phyloP scores from a whole-genome alignment of 2,113 vertebrate genomes.

The Etheostoma spectabile region DNA sequence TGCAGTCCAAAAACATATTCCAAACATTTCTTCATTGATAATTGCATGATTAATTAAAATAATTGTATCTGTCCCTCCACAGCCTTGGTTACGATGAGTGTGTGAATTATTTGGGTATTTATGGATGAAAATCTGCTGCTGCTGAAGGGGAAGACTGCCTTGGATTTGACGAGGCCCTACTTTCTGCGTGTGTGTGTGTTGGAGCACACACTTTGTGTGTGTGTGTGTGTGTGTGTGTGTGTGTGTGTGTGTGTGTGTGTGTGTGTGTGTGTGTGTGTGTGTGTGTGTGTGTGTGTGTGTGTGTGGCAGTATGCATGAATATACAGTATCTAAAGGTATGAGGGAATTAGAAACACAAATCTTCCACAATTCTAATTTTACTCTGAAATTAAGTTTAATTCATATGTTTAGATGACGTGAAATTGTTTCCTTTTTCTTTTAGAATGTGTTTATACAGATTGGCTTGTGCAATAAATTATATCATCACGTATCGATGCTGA shows the following conservation, averaged over 20 bases:
- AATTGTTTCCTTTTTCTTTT: slow-evolving; percentile 62
- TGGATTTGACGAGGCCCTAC: slow-evolving; percentile 59
- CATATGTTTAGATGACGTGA: slow-evolving; percentile 61
- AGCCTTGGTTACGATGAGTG: slow-evolving; percentile 82
- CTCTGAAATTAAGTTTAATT: slow-evolving; percentile 64
- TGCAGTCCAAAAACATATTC: background rate
- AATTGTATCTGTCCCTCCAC: slow-evolving; percentile 39
- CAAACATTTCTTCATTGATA: background rate
- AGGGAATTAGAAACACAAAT: slow-evolving; percentile 72
- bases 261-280: slow-evolving; percentile 25
- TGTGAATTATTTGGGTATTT: slow-evolving; percentile 31
- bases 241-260: slow-evolving; percentile 27
- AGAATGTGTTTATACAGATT: slow-evolving; percentile 73
- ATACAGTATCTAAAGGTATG: slow-evolving; percentile 60
- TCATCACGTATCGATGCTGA: slow-evolving; percentile 65
- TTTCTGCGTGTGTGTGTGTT: slow-evolving; percentile 38
- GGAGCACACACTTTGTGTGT: background rate
- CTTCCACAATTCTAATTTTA: slow-evolving; percentile 68
- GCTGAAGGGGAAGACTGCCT: slow-evolving; percentile 74
- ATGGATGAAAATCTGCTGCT: slow-evolving; percentile 63
- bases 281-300: slow-evolving; percentile 17
- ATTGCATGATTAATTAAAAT: background rate
- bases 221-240: slow-evolving; percentile 4
- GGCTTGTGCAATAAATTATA: slow-evolving; percentile 93
- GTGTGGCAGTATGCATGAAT: slow-evolving; percentile 30